Evolutionary conservation across 2,113 vertebrate genomes (phyloP).

Genomic region (Lepisosteus osseus): DNA sequence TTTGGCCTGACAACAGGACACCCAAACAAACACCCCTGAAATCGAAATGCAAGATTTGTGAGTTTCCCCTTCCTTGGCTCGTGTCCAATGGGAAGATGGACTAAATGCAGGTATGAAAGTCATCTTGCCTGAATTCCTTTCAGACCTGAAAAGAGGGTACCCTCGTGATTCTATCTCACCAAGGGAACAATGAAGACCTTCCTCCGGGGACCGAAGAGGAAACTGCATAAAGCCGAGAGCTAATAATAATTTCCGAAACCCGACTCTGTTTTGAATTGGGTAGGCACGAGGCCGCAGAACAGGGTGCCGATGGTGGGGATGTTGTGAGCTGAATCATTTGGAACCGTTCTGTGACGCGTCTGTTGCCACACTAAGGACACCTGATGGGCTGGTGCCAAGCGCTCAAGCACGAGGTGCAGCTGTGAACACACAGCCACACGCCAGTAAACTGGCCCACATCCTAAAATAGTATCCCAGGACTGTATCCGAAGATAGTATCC

Average conservation of each 20-base stretch:
- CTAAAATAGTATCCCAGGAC: too few relatives aligned
- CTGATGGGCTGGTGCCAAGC: constrained; percentile 1
- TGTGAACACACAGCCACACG: constrained; percentile 7
- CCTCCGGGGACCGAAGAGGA: not conserved
- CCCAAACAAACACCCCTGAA: too few relatives aligned
- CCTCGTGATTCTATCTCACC: not conserved
- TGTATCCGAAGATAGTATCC: too few relatives aligned
- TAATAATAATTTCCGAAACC: constrained; percentile 5
- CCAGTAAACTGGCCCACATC: not conserved
- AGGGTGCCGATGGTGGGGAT: constrained; percentile 3
- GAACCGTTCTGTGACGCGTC: constrained; percentile 11
- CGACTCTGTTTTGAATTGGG: constrained; percentile 16
- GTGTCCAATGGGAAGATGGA: too few relatives aligned
- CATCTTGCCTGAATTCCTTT: too few relatives aligned
- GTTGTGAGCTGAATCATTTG: constrained; percentile 25
- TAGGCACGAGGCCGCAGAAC: constrained; percentile 18
- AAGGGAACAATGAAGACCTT: not conserved
- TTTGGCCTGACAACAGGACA: too few relatives aligned
- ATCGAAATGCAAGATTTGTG: too few relatives aligned
- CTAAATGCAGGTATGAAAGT: too few relatives aligned
- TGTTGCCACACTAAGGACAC: not conserved
- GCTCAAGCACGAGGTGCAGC: not conserved
- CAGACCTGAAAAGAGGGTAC: too few relatives aligned
- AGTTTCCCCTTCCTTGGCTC: too few relatives aligned
- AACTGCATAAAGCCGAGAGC: not conserved